Conservation (phyloP, 2,113 vertebrate species). For the Cranoglanis bouderius region DNA sequence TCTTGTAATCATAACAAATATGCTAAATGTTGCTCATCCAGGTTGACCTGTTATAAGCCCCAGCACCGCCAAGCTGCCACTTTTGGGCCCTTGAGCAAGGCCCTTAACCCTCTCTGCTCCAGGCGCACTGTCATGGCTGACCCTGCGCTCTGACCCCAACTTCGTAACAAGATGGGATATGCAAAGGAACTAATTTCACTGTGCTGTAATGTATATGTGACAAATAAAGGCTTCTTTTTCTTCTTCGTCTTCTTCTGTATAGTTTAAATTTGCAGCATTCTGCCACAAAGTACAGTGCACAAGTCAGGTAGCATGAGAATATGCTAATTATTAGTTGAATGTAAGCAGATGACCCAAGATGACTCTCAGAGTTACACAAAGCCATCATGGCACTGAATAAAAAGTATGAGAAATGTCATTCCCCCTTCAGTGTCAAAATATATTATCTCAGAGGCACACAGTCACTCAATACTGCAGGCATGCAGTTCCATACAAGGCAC, state of each 20-base stretch:
- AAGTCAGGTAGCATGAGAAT: background rate
- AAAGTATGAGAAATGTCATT: conserved; percentile 19
- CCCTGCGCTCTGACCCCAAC: too few species aligned
- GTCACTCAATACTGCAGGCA: conserved; percentile 4
- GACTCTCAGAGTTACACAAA: conserved; percentile 14
- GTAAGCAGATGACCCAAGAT: background rate
- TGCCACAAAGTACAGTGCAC: background rate
- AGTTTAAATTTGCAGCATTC: background rate
- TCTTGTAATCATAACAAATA: background rate
- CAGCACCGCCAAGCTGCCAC: too few species aligned
- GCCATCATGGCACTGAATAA: conserved; percentile 16
- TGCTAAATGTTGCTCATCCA: background rate
- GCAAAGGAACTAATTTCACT: too few species aligned
- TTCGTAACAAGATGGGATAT: too few species aligned
- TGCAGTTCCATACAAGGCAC: conserved; percentile 13
- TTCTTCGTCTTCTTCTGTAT: too few species aligned
- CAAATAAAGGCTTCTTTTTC: too few species aligned
- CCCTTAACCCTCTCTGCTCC: too few species aligned
- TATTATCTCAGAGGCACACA: background rate
- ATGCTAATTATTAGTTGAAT: background rate
- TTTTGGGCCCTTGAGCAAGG: too few species aligned
- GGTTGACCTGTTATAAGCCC: background rate
- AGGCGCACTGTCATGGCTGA: too few species aligned
- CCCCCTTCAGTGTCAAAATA: conserved; percentile 34
- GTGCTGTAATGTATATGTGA: too few species aligned